phyloP scores from a whole-genome alignment of 2,797 vertebrate genomes.

The Betta splendens region DNA sequence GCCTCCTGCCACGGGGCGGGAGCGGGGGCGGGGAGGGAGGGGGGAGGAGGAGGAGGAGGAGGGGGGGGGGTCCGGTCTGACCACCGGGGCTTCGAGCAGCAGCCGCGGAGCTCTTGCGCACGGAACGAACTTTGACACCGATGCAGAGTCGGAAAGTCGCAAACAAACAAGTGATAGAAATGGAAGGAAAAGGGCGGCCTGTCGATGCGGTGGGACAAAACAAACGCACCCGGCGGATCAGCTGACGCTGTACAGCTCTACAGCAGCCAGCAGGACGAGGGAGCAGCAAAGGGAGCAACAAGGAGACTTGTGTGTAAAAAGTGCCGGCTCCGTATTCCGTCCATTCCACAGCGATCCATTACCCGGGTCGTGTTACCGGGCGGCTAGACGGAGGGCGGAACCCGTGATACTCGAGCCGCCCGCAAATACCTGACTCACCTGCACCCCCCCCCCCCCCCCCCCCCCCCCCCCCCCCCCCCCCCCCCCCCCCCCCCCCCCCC shows the following conservation, averaged over 20 bases:
- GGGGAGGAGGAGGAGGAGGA: slow-evolving; percentile 34
- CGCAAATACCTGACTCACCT: slow-evolving; percentile 58
- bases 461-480: too few relatives aligned
- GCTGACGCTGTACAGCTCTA: slow-evolving; percentile 43
- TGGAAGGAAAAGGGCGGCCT: neutral
- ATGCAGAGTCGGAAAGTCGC: slow-evolving; percentile 27
- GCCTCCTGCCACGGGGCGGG: slow-evolving; percentile 65
- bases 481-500: too few relatives aligned
- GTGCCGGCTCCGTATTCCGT: slow-evolving; percentile 57
- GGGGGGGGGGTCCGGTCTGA: slow-evolving; percentile 69
- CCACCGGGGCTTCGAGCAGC: slow-evolving; percentile 76
- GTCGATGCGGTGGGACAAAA: slow-evolving; percentile 32
- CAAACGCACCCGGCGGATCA: slow-evolving; percentile 18
- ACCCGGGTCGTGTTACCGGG: slow-evolving; percentile 66
- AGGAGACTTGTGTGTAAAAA: slow-evolving; percentile 68
- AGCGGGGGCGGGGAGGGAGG: slow-evolving; percentile 41
- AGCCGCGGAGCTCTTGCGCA: slow-evolving; percentile 72
- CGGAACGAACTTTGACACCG: slow-evolving; percentile 62
- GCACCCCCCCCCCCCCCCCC: too few relatives aligned
- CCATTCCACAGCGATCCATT: slow-evolving; percentile 69
- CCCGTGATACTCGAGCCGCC: slow-evolving; percentile 55
- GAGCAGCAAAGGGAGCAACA: slow-evolving; percentile 71
- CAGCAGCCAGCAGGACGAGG: slow-evolving; percentile 58
- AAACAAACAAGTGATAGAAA: slow-evolving; percentile 28
- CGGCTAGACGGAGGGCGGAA: slow-evolving; percentile 52